Percentiles rank a stretch among this genome's conserved stretches.
These are phyloP conservation scores for Vultur gryphus DNA, from an alignment of 2,797 vertebrate genomes.

Conservation along the genomic window DNA sequence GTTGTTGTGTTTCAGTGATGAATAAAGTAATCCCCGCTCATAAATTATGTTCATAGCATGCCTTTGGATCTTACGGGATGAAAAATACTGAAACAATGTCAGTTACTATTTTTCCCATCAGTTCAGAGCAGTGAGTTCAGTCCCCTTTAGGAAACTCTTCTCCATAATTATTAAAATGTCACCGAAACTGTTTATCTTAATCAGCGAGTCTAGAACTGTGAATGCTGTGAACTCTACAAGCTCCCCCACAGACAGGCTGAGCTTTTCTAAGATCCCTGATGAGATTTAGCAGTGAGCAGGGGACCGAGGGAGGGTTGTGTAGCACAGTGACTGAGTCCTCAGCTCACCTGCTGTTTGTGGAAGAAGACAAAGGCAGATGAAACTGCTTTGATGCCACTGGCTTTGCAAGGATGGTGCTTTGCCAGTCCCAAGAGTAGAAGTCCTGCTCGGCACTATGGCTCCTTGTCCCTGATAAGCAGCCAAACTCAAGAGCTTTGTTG, in stretches of 20 bases:
- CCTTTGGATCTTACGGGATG: not conserved
- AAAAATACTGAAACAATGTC: not conserved
- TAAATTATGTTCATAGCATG: not conserved
- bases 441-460: not conserved
- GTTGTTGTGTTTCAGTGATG: not conserved
- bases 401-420: not conserved
- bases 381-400: not conserved
- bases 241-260: not conserved
- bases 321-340: not conserved
- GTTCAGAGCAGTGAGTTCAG: not conserved
- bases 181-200: not conserved
- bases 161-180: slow-evolving; percentile 29
- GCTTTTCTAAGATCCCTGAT: not conserved
- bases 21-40: not conserved
- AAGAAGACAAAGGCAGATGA: not conserved
- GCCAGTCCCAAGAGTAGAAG: not conserved
- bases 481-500: not conserved
- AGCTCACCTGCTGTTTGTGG: not conserved
- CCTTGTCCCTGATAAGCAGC: not conserved
- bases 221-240: not conserved
- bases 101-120: not conserved
- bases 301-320: not conserved
- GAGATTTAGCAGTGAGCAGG: not conserved
- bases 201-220: not conserved
- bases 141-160: not conserved